Evolutionary conservation across 1,140 invertebrate genomes (phyloP).

Genomic region (Micrasema minimum): DNA sequence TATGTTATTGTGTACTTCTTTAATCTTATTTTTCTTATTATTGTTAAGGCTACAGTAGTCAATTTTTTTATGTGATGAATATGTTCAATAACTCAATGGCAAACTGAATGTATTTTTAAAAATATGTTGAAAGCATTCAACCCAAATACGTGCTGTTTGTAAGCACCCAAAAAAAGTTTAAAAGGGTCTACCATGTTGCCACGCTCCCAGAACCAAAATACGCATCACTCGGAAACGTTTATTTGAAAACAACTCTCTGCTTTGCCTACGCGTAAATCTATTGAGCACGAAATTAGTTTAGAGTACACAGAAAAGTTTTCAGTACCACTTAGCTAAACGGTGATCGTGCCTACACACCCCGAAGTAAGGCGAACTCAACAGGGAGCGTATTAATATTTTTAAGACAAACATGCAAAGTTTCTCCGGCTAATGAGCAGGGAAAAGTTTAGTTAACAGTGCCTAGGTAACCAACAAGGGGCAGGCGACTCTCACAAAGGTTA

Average conservation of each 20-base stretch:
- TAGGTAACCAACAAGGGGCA: not conserved
- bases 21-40: too few species aligned
- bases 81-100: too few species aligned
- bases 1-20: too few species aligned
- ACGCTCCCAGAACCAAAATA: slow-evolving; percentile 13
- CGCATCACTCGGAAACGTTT: slow-evolving; percentile 34
- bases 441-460: not conserved
- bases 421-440: slow-evolving; percentile 22
- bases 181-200: slow-evolving; percentile 75
- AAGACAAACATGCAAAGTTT: slow-evolving; percentile 26
- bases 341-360: slow-evolving; percentile 3
- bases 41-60: too few species aligned
- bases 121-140: too few species aligned
- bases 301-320: not conserved
- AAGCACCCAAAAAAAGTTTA: slow-evolving; percentile 77
- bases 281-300: not conserved
- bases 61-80: too few species aligned
- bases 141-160: slow-evolving; percentile 80
- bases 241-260: not conserved
- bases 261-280: not conserved
- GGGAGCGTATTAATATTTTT: slow-evolving; percentile 33
- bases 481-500: slow-evolving; percentile 7
- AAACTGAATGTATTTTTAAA: too few species aligned
- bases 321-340: not conserved
- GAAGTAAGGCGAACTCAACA: not conserved